Evolutionary conservation across 1,140 invertebrate species (phyloP), one percentile per base, ranked within the genome.

Genomic region (Colletes gigas): DNA sequence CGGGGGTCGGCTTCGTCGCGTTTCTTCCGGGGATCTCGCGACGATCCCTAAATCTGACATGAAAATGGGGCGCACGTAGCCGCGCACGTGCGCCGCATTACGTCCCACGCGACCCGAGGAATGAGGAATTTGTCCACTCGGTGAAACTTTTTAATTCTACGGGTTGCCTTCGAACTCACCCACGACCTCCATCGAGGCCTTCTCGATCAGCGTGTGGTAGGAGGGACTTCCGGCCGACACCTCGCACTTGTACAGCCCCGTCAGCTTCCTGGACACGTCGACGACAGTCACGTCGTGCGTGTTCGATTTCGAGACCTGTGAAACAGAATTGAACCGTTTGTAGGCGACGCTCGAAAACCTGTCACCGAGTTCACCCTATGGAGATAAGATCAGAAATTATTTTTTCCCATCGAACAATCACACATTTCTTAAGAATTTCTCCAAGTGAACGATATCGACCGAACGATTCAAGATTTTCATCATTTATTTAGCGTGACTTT

Each of bases 181-280:
- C 67, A 96, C 95, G 71, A 97, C 95, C 81, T 94, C 95, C 91
- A 97, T 95, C 9, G 91, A 92, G 9, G 95, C 94, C 12, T 94
- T 92, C 77, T 94, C 93, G 80, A 95, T 94, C 66, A 95, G 94
- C 0, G 96, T 96, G 88, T 96, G 96, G 87, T 96, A 97, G 57
- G 94, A 93, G 1, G 96, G 96, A 1, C 94, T 94, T 88, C 96
- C 96, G 4, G 96, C 96, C 0, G 96, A 96, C 60, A 97, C 95
- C 88, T 97, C 96, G 88, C 96, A 97, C 90, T 96, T 96, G 92
- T 97, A 97, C 59, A 93, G 93, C 6, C 96, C 96, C 60, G 95
- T 95, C 55, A 96, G 94, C 5, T 94, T 93, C 47, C 95, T 93
- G 77, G 92, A 93, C 30, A 96, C 94, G 78, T 94, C 92, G 12